Evolutionary conservation across 2,888 invertebrate species (phyloP).

Genomic region (Choristoneura rosaceana): DNA sequence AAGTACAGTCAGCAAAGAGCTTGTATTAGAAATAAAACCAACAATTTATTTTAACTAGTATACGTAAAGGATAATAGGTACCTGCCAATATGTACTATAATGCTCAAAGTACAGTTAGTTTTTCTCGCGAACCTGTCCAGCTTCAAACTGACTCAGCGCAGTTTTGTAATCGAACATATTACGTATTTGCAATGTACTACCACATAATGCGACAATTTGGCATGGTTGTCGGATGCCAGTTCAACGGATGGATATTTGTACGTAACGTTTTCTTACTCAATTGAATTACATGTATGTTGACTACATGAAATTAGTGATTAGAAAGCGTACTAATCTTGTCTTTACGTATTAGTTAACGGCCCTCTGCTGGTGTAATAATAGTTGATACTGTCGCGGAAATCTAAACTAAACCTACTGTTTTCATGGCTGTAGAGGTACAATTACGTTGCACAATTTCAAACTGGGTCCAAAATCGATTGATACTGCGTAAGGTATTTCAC

Average conservation of each 20-base stretch:
- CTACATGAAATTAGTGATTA: conserved; percentile 38
- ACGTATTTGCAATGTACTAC: conserved; percentile 38
- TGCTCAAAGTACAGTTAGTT: neutral
- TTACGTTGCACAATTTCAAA: conserved; percentile 21
- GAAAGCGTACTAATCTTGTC: conserved; percentile 34
- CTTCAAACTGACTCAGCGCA: conserved; percentile 26
- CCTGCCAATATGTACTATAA: too few species aligned
- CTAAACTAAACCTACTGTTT: conserved; percentile 10
- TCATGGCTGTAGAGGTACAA: conserved; percentile 8
- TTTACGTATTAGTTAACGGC: conserved; percentile 23
- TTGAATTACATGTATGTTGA: conserved; percentile 37
- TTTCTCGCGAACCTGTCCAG: conserved; percentile 6
- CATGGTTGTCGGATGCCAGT: conserved; percentile 41
- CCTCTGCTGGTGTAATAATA: conserved; percentile 10
- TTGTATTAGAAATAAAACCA: too few species aligned
- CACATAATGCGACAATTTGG: conserved; percentile 41
- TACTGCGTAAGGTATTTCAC: conserved; percentile 25
- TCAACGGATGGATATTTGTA: conserved; percentile 41
- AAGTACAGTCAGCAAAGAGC: too few species aligned
- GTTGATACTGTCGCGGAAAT: conserved; percentile 12
- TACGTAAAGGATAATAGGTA: too few species aligned
- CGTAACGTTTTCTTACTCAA: conserved; percentile 42
- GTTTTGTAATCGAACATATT: conserved; percentile 41
- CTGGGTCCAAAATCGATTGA: conserved; percentile 17
- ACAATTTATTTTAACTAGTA: too few species aligned